Conservation (phyloP, 2,888 invertebrate genomes). For the Myopa testacea region DNA sequence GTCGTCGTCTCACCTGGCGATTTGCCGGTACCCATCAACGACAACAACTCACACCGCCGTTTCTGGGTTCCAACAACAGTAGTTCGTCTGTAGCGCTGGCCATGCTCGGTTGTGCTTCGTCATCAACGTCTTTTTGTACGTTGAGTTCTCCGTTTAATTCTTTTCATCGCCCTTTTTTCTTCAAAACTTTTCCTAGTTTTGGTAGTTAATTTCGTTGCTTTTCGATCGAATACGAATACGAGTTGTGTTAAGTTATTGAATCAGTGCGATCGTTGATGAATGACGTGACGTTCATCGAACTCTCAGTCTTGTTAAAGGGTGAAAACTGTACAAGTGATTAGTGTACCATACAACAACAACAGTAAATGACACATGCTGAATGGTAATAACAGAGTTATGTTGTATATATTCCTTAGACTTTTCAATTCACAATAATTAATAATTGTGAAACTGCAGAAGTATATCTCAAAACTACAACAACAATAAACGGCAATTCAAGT, state of each 20-base stretch:
- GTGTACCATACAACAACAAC: background rate
- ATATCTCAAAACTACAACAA: no score
- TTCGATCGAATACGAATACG: background rate
- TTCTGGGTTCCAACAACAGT: conserved; percentile 42
- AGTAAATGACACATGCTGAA: background rate
- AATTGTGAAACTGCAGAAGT: no score
- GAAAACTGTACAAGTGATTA: background rate
- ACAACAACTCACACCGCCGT: conserved; percentile 44
- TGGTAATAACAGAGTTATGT: no score
- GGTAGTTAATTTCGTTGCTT: background rate
- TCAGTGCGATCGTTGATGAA: background rate
- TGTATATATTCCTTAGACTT: no score
- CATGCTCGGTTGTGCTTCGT: conserved; percentile 46
- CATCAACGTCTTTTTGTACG: conserved; percentile 25
- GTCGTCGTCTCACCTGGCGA: conserved; percentile 6
- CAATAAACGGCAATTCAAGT: background rate
- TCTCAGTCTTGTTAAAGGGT: background rate
- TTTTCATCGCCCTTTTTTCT: background rate
- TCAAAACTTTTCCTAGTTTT: background rate
- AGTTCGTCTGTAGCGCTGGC: conserved; percentile 50
- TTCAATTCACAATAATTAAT: no score
- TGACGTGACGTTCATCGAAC: background rate
- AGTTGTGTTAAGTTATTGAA: background rate
- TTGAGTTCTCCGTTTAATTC: background rate
- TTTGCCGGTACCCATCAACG: conserved; percentile 1